Conservation (phyloP, 2,113 vertebrate species). For the Callithrix jacchus region DNA sequence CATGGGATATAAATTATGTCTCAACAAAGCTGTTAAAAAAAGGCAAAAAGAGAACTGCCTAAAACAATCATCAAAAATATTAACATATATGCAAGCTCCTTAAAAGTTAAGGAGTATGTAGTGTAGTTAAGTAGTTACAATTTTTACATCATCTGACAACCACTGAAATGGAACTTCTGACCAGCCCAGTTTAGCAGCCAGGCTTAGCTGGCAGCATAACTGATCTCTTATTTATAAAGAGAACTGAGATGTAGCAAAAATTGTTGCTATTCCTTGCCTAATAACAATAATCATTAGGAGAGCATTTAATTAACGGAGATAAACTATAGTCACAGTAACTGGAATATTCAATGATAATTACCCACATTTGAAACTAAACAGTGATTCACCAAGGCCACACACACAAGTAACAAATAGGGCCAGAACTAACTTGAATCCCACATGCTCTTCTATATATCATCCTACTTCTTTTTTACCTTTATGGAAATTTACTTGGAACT, state of each 20-base stretch:
- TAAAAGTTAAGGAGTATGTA: neutral
- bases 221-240: neutral
- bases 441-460: neutral
- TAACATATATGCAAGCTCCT: neutral
- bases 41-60: neutral
- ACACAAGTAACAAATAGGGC: neutral
- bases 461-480: constrained; percentile 19
- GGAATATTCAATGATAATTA: constrained; percentile 32
- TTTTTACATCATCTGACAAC: neutral
- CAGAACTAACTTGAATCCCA: constrained; percentile 20
- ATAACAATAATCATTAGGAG: neutral
- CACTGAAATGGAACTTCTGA: neutral
- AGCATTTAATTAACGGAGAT: constrained; percentile 17
- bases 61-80: constrained; percentile 15
- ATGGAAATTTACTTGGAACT: neutral
- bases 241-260: neutral
- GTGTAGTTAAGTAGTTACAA: neutral
- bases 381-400: neutral
- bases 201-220: neutral
- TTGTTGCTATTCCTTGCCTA: neutral
- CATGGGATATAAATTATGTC: constrained; percentile 20
- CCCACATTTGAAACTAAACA: neutral
- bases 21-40: constrained; percentile 16
- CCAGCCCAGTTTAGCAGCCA: neutral
- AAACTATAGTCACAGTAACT: constrained; percentile 35